phyloP scores from a whole-genome alignment of 2,888 invertebrate species.

The Pandemis cinnamomeana region DNA sequence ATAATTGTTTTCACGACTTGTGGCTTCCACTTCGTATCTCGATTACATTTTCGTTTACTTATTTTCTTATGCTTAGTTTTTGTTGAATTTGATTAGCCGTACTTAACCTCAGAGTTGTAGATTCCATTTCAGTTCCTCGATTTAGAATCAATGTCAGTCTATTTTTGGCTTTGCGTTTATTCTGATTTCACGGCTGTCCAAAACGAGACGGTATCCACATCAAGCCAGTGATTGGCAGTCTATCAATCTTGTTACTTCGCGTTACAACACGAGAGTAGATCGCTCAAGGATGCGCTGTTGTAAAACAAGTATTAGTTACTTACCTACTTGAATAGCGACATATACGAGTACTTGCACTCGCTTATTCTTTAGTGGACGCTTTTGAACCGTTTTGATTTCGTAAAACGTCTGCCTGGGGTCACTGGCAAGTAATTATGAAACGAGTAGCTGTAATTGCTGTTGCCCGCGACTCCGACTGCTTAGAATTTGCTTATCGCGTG shows the following conservation, averaged over 20 bases:
- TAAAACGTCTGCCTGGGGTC: background rate
- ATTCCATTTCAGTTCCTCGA: background rate
- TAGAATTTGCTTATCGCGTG: no score
- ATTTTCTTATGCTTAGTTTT: no score
- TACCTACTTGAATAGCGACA: background rate
- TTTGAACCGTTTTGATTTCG: no score
- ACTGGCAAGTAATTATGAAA: background rate
- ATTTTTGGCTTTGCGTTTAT: constrained; percentile 2
- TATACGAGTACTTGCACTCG: background rate
- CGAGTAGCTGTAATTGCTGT: no score
- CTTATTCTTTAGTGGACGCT: background rate
- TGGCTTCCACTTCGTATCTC: background rate
- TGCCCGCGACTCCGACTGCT: no score
- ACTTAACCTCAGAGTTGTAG: no score
- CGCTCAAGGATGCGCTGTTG: constrained; percentile 7
- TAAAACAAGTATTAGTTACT: background rate
- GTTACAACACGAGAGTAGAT: background rate
- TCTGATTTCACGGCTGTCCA: background rate
- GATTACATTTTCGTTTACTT: no score
- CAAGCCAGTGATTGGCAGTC: constrained; percentile 1
- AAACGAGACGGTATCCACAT: background rate
- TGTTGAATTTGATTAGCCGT: no score
- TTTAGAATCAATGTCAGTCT: background rate
- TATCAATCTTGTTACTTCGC: background rate
- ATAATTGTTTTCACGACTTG: background rate